Base-by-base conservation (phyloP, 1,140 invertebrate species). In the Nasonia longicornis region DNA sequence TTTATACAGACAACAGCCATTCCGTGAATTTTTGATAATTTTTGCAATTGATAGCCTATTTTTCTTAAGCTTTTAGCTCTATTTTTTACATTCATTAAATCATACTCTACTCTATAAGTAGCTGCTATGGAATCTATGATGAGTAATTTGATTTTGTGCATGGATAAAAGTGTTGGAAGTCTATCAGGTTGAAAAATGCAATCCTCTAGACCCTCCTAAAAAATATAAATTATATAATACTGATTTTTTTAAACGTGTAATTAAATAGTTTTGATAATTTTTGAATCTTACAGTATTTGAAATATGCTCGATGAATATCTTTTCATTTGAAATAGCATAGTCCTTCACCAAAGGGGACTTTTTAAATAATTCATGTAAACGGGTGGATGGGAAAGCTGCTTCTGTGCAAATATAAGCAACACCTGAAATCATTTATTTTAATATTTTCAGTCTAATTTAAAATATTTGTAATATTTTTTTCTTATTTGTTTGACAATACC, bases 331-430 rank as follows among this genome's bases (percentile, higher is more conserved):
- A 70, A 89, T 84, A 75, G 86, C 83, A 85, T 88, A 72, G 31
- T 87, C 78, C 73, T 89, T 85, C 77, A 85, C 77, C n/a, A 85
- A 80, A 85, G 87, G 87, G 82, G 87, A 89, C 26, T 83, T 85
- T 66, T 81, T 69, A 58, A 90, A 77, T 38, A 94, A 86, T 82
- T 93, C 87, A 11, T 93, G 87, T 11, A 96, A 88, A 74, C 96
- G 89, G 85, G 91, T 93, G 2, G 93, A 93, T 16, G 96, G 95
- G 91, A 96, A 96, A 22, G 86, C 87, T 89, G 94, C 93, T 90
- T 96, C 95, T 3, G 96, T 96, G 84, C 93, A 95, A 82, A 97
- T 94, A 84, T 95, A 96, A 26, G 95, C 92, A 10, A 95, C 92
- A 10, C 93, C 94, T 29, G 84, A 75, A 85, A 85, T 67, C 38